phyloP scores from a whole-genome alignment of 2,888 invertebrate species.

The Chrysolina haemoptera region DNA sequence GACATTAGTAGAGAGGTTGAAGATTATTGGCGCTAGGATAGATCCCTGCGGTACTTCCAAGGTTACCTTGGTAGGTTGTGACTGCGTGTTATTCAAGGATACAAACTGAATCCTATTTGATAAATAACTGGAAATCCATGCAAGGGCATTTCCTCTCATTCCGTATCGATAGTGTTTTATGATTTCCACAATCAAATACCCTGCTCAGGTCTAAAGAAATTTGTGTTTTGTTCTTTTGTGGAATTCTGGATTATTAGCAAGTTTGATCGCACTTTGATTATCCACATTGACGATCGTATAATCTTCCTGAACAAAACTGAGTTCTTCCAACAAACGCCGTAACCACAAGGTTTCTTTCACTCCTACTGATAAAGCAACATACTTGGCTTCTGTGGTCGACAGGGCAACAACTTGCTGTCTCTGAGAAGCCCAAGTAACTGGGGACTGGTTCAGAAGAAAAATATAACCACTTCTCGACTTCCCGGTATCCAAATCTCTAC shows the following conservation, averaged over 20 bases:
- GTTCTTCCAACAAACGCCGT: background rate
- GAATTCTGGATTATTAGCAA: background rate
- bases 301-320: background rate
- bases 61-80: no score
- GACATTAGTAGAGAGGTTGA: no score
- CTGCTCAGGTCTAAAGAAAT: no score
- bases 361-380: background rate
- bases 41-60: no score
- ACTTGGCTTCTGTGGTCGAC: background rate
- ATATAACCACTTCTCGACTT: background rate
- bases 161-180: no score
- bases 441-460: background rate
- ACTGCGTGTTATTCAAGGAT: no score
- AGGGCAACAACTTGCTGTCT: background rate
- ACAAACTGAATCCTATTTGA: no score
- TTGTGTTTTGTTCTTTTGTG: background rate
- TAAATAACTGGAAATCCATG: no score
- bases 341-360: background rate
- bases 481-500: background rate
- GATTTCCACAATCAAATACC: no score
- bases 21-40: no score
- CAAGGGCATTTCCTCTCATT: no score
- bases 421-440: background rate
- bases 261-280: background rate
- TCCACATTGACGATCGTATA: background rate